Conservation (phyloP, 2,797 vertebrate species). For the Chrosomus eos region DNA sequence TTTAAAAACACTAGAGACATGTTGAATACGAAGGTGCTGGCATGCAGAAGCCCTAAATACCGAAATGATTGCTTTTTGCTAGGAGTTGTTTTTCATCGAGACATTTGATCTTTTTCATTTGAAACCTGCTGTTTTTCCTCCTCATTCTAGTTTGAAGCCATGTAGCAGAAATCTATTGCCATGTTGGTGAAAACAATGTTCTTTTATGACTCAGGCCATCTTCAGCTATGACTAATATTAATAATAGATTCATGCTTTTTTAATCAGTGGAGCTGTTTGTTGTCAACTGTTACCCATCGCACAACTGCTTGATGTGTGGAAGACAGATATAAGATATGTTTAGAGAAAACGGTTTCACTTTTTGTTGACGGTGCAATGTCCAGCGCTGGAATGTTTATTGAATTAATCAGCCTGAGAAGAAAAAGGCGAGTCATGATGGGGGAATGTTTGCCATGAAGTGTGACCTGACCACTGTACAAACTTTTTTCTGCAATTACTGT, state of each 20-base stretch:
- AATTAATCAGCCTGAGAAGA: constrained; percentile 49
- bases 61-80: constrained; percentile 43
- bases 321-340: constrained; percentile 30
- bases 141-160: background rate
- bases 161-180: constrained; percentile 1
- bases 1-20: constrained; percentile 45
- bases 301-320: constrained; percentile 35
- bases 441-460: constrained; percentile 44
- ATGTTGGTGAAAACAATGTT: background rate
- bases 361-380: constrained; percentile 51
- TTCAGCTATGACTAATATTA: constrained; percentile 33
- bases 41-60: constrained; percentile 51
- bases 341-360: constrained; percentile 32
- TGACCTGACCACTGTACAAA: constrained; percentile 40
- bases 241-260: constrained; percentile 25
- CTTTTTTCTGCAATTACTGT: constrained; percentile 21
- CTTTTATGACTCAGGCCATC: constrained; percentile 4
- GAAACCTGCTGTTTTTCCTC: constrained; percentile 39
- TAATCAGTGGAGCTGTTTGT: constrained; percentile 6
- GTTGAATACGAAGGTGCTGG: constrained; percentile 47
- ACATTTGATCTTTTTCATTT: constrained; percentile 46
- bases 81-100: constrained; percentile 33
- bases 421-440: constrained; percentile 43
- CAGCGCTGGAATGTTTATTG: constrained; percentile 57
- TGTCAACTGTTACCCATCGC: constrained; percentile 32